Percentiles rank a stretch among this genome's conserved stretches.
Conservation (phyloP, 2,797 vertebrate species). For the Arnoldichthys spilopterus region DNA sequence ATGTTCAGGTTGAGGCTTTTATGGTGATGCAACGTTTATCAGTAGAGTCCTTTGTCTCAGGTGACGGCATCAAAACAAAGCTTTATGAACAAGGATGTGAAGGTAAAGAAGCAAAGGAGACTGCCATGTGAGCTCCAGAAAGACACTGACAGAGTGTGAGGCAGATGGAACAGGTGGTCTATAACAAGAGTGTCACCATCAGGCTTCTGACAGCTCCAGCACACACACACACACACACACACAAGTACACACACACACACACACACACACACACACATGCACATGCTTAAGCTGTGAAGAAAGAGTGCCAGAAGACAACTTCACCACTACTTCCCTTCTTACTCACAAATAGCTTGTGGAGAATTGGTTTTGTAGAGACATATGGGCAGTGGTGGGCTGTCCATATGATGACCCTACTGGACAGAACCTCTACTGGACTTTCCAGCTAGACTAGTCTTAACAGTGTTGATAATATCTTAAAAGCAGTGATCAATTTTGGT, state of each 20-base stretch:
- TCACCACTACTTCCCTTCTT: constrained; percentile 25
- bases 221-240: constrained; percentile 35
- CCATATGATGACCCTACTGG: constrained; percentile 11
- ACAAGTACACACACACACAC: constrained; percentile 37
- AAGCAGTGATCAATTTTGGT: no score
- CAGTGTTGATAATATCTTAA: neutral
- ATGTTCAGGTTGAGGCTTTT: neutral
- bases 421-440: neutral
- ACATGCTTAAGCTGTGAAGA: neutral
- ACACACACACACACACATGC: constrained; percentile 19
- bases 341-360: constrained; percentile 52
- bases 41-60: constrained; percentile 2
- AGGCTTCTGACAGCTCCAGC: constrained; percentile 60
- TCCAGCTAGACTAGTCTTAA: constrained; percentile 9
- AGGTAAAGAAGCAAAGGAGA: constrained; percentile 5
- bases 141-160: constrained; percentile 60
- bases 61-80: neutral
- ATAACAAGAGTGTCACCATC: constrained; percentile 60
- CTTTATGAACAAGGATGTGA: constrained; percentile 23
- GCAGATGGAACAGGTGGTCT: constrained; percentile 68
- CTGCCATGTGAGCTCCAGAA: constrained; percentile 38
- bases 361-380: constrained; percentile 51
- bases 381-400: constrained; percentile 33
- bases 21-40: neutral
- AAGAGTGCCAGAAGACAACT: constrained; percentile 13